These are phyloP conservation scores for Hypomesus transpacificus DNA, from an alignment of 2,113 vertebrate species.

Conservation along the genomic window DNA sequence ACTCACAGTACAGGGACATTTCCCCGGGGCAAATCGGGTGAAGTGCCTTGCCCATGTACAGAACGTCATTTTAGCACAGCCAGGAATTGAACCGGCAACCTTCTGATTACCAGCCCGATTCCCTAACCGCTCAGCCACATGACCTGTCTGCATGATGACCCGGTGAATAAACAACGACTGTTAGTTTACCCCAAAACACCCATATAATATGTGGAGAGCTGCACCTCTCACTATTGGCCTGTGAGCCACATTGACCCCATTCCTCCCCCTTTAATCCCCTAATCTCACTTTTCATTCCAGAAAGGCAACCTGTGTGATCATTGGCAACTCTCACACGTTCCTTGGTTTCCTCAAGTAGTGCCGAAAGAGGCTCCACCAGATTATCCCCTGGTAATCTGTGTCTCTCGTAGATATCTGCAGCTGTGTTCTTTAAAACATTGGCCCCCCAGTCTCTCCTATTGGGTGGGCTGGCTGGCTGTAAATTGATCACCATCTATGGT, in stretches of 20 bases:
- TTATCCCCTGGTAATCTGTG: constrained; percentile 55
- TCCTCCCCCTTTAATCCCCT: constrained; percentile 51
- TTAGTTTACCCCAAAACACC: constrained; percentile 24
- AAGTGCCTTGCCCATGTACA: too few relatives aligned
- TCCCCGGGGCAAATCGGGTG: too few relatives aligned
- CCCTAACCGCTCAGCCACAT: too few relatives aligned
- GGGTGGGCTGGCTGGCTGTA: constrained; percentile 25
- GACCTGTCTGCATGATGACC: constrained; percentile 41
- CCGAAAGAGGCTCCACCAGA: constrained; percentile 30
- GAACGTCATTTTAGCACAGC: too few relatives aligned
- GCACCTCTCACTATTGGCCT: constrained; percentile 24
- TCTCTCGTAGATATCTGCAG: constrained; percentile 46
- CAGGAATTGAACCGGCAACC: too few relatives aligned
- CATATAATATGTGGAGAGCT: constrained; percentile 14
- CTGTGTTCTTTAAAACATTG: constrained; percentile 39
- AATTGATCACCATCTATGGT: constrained; percentile 29
- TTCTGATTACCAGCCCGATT: too few relatives aligned
- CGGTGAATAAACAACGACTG: constrained; percentile 48
- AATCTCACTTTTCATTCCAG: constrained; percentile 49
- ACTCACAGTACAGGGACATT: too few relatives aligned
- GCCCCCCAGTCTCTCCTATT: constrained; percentile 14
- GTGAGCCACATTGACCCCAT: constrained; percentile 43
- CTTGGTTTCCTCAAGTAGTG: constrained; percentile 47
- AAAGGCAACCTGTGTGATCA: constrained; percentile 62
- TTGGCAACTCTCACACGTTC: constrained; percentile 41